Evolutionary conservation across 2,113 vertebrate species (phyloP).

Genomic region (Monopterus albus): DNA sequence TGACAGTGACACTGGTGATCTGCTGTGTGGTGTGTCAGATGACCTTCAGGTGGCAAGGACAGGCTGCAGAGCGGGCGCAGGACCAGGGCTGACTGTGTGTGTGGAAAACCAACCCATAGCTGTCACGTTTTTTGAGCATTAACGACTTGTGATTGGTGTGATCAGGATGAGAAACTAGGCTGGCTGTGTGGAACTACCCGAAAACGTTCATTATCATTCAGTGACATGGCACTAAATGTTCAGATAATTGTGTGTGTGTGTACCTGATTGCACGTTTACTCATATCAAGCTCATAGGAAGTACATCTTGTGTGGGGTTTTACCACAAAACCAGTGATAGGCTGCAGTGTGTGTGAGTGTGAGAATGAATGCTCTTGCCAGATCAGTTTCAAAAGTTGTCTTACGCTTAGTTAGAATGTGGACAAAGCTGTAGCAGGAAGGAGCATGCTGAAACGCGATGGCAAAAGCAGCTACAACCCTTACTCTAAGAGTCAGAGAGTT

Average conservation of each 20-base stretch:
- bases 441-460: slow-evolving; percentile 80
- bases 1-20: not conserved
- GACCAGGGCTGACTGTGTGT: not conserved
- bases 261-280: slow-evolving; percentile 31
- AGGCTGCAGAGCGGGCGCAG: slow-evolving; percentile 12
- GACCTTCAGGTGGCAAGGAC: slow-evolving; percentile 36
- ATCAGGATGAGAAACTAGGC: not conserved
- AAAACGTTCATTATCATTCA: not conserved
- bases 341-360: not conserved
- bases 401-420: slow-evolving; percentile 26
- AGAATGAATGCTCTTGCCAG: not conserved
- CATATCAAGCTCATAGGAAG: slow-evolving; percentile 29
- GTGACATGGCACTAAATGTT: not conserved
- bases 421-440: not conserved
- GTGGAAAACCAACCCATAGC: too few species aligned
- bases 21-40: slow-evolving; percentile 34
- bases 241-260: not conserved
- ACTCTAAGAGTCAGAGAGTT: slow-evolving; percentile 70
- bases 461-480: slow-evolving; percentile 86
- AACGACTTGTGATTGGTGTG: not conserved
- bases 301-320: not conserved
- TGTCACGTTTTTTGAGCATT: too few species aligned
- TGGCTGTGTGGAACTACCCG: not conserved
- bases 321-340: not conserved
- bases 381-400: not conserved